Conservation (phyloP, 2,797 vertebrate genomes). For the Alosa sapidissima region DNA sequence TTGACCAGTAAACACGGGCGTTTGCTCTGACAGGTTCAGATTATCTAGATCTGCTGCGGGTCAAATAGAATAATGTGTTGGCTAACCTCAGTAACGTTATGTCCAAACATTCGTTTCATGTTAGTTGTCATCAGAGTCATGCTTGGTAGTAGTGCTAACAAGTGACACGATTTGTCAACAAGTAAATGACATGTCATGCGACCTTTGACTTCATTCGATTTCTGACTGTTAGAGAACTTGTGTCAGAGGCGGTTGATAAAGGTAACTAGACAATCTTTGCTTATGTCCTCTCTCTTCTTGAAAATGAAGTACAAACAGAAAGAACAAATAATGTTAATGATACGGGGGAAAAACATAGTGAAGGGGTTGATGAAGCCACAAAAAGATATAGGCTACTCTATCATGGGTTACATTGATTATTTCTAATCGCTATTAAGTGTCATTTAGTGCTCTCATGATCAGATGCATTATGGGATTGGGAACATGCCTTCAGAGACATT, state of each 20-base stretch:
- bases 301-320: neutral
- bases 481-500: neutral
- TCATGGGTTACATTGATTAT: neutral
- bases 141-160: neutral
- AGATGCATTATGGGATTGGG: neutral
- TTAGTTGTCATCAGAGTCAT: neutral
- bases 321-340: too few relatives aligned
- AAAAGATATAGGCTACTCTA: neutral
- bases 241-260: too few relatives aligned
- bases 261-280: too few relatives aligned
- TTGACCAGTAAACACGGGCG: neutral
- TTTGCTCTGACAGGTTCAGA: constrained; percentile 12
- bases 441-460: neutral
- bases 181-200: neutral
- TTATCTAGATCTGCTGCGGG: neutral
- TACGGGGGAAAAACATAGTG: neutral
- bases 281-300: neutral
- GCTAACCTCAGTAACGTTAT: neutral
- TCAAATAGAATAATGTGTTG: neutral
- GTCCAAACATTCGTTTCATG: neutral
- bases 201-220: neutral
- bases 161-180: neutral
- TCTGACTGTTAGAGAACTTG: neutral
- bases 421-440: neutral
- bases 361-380: neutral